Evolutionary conservation across 2,797 vertebrate genomes (phyloP), one percentile per base, ranked within the genome.

Genomic region (Chaunax sp.): DNA sequence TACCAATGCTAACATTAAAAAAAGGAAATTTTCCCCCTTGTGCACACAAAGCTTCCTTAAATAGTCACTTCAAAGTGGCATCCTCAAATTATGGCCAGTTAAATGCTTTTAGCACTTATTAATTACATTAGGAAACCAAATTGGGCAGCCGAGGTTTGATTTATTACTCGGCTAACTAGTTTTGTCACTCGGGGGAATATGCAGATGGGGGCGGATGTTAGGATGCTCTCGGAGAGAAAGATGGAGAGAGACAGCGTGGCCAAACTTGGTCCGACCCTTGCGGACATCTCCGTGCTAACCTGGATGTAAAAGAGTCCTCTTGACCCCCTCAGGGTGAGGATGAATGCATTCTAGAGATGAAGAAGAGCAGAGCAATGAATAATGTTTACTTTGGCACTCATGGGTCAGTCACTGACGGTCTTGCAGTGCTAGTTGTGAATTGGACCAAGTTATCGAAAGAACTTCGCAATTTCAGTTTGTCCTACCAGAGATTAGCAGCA

Each of bases 71-170:
- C 72, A 88, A 92, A 93, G 89, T 93, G 90, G 84, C 91, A 87
- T 86, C 85, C 72, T 14, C 89, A 91, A 92, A 91, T 93, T 88
- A 92, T 70, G 74, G 83, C 81, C 78, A 81, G 88, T 93, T 93
- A 93, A 93, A 88, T 86, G 88, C 90, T 91, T 93, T 93, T 93
- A 94, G 88, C 91, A 88, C 84, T 85, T 93, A 94, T 93, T 94
- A 93, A 94, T 93, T 93, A 79, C 90, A 94, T 94, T 93, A 93
- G 91, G 90, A 87, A 90, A 83, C 85, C 82, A 93, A 93, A 93
- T 93, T 93, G 91, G 90, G 90, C 91, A 92, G 91, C 81, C 88
- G 54, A 88, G 87, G 80, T 92, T 90, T 94, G 93, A 93, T 94
- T 92, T 94, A 94, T 94, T 93, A 89, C 90, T 83, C 71, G 1